phyloP scores from a whole-genome alignment of 2,888 invertebrate genomes.

The Parthenolecanium corni region DNA sequence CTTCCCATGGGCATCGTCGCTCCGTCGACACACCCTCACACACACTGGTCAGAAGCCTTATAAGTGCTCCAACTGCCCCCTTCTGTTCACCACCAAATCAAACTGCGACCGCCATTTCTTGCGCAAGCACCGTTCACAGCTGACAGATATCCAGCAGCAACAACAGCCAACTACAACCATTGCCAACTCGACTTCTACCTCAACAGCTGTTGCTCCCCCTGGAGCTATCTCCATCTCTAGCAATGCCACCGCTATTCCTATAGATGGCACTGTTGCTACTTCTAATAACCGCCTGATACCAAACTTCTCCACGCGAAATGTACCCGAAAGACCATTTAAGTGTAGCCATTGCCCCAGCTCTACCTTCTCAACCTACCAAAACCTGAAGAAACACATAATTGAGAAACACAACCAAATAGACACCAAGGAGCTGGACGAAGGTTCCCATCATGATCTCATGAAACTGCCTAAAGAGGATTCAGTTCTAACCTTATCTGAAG shows the following conservation, averaged over 20 bases:
- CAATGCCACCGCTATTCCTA: not conserved
- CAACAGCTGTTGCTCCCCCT: not conserved
- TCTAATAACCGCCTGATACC: conserved; percentile 37
- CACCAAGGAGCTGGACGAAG: not conserved
- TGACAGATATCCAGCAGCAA: conserved; percentile 22
- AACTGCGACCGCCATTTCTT: conserved; percentile 87
- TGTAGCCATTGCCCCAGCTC: conserved; percentile 71
- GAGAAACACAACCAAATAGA: conserved; percentile 27
- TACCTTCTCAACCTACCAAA: conserved; percentile 67
- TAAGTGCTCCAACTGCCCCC: conserved; percentile 83
- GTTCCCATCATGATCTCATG: not conserved
- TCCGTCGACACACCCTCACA: conserved; percentile 86
- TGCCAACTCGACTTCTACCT: conserved; percentile 32
- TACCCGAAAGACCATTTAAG: conserved; percentile 65
- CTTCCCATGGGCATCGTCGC: conserved; percentile 93
- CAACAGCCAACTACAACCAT: not conserved
- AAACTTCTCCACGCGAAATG: conserved; percentile 49
- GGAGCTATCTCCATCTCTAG: not conserved
- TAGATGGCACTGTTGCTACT: not conserved
- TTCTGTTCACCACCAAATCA: conserved; percentile 91
- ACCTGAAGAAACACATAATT: conserved; percentile 60
- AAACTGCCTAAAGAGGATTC: conserved; percentile 6
- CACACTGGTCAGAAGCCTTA: conserved; percentile 95
- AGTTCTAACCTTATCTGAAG: not conserved
- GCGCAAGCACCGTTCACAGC: conserved; percentile 34